phyloP scores from a whole-genome alignment of 2,888 invertebrate species.

The Laspeyria flexula region DNA sequence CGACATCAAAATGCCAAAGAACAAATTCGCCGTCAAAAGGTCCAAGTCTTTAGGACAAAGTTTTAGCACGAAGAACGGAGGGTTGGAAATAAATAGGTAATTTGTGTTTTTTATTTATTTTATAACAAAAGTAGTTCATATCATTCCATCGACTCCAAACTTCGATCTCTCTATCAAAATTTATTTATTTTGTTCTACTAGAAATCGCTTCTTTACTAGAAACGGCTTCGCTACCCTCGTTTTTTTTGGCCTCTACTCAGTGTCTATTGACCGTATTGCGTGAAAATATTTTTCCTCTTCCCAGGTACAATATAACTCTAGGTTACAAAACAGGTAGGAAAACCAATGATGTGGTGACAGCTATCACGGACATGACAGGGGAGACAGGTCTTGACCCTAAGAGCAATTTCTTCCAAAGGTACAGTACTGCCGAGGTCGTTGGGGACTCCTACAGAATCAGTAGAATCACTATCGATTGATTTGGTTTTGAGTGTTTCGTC shows the following conservation, averaged over 20 bases:
- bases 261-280: no score
- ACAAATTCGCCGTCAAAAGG: constrained; percentile 73
- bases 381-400: constrained; percentile 72
- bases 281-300: no score
- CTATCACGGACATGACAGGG: constrained; percentile 66
- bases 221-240: no score
- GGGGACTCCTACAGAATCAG: constrained; percentile 75
- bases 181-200: no score
- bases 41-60: constrained; percentile 75
- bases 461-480: constrained; percentile 72
- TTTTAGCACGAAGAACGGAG: constrained; percentile 63
- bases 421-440: constrained; percentile 64
- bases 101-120: no score
- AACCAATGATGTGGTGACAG: constrained; percentile 77
- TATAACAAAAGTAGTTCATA: no score
- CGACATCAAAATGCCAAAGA: constrained; percentile 72
- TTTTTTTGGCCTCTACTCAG: no score
- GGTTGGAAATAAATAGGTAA: constrained; percentile 65
- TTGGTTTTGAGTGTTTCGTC: neutral
- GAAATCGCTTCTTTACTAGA: no score
- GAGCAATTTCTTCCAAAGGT: constrained; percentile 68
- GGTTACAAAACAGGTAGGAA: constrained; percentile 63
- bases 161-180: no score
- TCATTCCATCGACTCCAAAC: no score
- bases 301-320: constrained; percentile 73